A percentile compares a stretch with the other conserved stretches of the same genome.
These are phyloP conservation scores for Scaptodrosophila latifasciaeformis DNA, from an alignment of 2,888 invertebrate species.

Conservation along the genomic window DNA sequence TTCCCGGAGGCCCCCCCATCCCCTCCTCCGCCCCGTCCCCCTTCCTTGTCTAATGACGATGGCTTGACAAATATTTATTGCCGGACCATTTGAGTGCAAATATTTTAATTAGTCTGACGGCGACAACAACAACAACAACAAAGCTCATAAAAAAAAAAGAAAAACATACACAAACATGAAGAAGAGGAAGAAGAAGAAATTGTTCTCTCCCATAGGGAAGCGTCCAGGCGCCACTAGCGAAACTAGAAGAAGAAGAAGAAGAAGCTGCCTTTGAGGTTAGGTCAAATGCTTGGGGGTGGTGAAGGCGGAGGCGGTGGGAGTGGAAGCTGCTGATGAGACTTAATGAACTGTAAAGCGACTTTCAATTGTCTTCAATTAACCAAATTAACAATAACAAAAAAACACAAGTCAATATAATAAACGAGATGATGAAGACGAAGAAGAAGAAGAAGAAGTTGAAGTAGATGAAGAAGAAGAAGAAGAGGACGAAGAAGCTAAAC, in stretches of 20 bases:
- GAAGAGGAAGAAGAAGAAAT: too few species aligned
- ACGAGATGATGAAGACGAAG: too few species aligned
- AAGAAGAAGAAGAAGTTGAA: conserved; percentile 6
- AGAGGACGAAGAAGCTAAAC: too few species aligned
- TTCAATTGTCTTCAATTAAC: conserved; percentile 67
- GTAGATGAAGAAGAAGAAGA: too few species aligned
- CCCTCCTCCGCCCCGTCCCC: not conserved
- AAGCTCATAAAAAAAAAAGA: not conserved
- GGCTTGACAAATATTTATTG: conserved; percentile 67
- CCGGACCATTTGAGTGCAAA: conserved; percentile 69
- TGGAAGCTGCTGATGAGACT: conserved; percentile 37
- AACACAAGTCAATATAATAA: too few species aligned
- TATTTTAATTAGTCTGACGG: conserved; percentile 67
- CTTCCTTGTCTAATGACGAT: conserved; percentile 54
- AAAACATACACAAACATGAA: too few species aligned
- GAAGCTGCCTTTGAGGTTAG: too few species aligned
- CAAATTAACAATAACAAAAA: conserved; percentile 53
- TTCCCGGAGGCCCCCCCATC: too few species aligned
- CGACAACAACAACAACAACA: conserved; percentile 30
- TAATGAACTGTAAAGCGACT: conserved; percentile 67
- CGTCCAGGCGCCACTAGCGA: too few species aligned
- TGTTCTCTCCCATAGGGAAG: too few species aligned
- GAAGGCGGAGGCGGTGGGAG: conserved; percentile 12
- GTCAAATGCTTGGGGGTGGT: not conserved
- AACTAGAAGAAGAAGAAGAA: too few species aligned